Percentiles rank a stretch among this genome's conserved stretches.
These are phyloP conservation scores for Strigops habroptila DNA, from an alignment of 2,113 vertebrate species.

Conservation along the genomic window DNA sequence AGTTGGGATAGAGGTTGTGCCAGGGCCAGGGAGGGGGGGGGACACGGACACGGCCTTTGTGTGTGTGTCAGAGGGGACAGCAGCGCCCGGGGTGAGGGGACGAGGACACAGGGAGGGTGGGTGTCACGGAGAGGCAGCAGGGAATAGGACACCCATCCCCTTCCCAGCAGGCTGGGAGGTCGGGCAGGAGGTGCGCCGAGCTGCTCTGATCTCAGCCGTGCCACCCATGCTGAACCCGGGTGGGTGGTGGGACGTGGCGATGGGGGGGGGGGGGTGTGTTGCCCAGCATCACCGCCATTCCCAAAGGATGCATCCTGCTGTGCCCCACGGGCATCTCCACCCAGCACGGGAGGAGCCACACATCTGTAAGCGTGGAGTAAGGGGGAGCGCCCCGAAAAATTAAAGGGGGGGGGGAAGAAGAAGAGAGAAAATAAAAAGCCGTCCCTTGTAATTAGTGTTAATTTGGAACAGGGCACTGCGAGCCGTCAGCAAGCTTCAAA, in stretches of 20 bases:
- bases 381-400: conserved; percentile 1
- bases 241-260: neutral
- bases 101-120: neutral
- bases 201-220: conserved; percentile 47
- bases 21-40: conserved; percentile 8
- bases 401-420: neutral
- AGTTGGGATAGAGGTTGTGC: conserved; percentile 48
- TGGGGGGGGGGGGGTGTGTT: no score
- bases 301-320: neutral
- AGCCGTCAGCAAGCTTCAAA: conserved; percentile 75
- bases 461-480: conserved; percentile 70
- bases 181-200: conserved; percentile 22
- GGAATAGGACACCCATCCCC: neutral
- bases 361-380: conserved; percentile 22
- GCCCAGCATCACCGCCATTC: neutral
- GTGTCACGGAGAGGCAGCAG: neutral
- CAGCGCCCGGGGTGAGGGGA: neutral
- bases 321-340: neutral
- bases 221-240: conserved; percentile 44
- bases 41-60: neutral
- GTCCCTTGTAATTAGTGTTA: conserved; percentile 73
- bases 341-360: neutral
- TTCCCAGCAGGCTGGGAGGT: conserved; percentile 62
- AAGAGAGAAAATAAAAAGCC: conserved; percentile 35
- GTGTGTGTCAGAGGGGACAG: conserved; percentile 9